Conservation (phyloP, 1,140 invertebrate species). For the Coenobita brevimanus region DNA sequence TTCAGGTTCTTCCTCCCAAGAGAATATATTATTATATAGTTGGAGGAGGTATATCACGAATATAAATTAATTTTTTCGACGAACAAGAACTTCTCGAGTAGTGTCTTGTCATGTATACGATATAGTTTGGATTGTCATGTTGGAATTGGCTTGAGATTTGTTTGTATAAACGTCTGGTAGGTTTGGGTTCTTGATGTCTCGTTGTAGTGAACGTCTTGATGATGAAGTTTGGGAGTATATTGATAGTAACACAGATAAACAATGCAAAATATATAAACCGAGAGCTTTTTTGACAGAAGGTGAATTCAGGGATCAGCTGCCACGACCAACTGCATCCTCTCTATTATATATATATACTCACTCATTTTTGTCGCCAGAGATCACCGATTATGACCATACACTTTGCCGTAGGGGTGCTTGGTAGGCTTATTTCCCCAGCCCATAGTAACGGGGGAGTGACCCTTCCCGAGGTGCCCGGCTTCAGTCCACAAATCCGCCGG, state of each 20-base stretch:
- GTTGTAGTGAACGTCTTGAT: constrained; percentile 46
- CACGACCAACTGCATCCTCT: background rate
- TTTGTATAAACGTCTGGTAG: constrained; percentile 63
- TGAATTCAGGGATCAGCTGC: constrained; percentile 57
- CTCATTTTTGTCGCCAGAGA: constrained; percentile 14
- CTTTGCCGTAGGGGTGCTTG: constrained; percentile 5
- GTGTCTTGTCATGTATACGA: constrained; percentile 23
- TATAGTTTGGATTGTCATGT: constrained; percentile 36
- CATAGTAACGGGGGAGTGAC: background rate
- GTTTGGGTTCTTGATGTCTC: constrained; percentile 43
- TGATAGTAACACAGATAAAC: background rate
- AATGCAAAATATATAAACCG: constrained; percentile 14
- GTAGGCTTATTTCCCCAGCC: background rate
- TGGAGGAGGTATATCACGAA: constrained; percentile 5
- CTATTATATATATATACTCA: constrained; percentile 26
- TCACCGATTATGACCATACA: constrained; percentile 46
- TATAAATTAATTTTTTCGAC: constrained; percentile 22
- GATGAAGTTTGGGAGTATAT: constrained; percentile 29
- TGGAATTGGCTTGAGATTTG: constrained; percentile 38
- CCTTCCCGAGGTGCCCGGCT: constrained; percentile 2
- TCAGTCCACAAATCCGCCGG: constrained; percentile 40
- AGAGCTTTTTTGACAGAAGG: constrained; percentile 54
- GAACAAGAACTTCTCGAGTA: background rate
- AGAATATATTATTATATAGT: background rate
- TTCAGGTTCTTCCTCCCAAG: constrained; percentile 21